phyloP scores from a whole-genome alignment of 1,140 invertebrate species.

The Coelopa frigida region DNA sequence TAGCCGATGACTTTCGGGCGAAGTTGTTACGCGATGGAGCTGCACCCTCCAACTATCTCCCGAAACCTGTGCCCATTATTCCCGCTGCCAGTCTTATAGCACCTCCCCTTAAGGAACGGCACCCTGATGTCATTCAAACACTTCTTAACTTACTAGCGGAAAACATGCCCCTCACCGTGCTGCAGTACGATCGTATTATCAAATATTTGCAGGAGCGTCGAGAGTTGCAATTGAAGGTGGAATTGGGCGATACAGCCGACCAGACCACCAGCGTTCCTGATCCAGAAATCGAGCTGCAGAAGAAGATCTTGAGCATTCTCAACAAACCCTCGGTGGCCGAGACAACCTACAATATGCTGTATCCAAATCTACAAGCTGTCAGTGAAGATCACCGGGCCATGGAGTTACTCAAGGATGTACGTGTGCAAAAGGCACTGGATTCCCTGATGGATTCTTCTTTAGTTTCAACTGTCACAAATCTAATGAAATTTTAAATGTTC shows the following conservation, averaged over 20 bases:
- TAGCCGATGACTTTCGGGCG: slow-evolving; percentile 70
- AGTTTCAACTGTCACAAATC: slow-evolving; percentile 14
- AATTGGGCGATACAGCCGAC: slow-evolving; percentile 54
- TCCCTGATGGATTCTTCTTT: slow-evolving; percentile 61
- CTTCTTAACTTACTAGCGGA: slow-evolving; percentile 73
- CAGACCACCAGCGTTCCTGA: slow-evolving; percentile 47
- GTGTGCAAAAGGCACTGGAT: slow-evolving; percentile 68
- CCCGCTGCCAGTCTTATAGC: slow-evolving; percentile 8
- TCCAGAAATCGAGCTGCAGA: slow-evolving; percentile 55
- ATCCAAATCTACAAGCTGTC: slow-evolving; percentile 23
- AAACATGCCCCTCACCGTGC: slow-evolving; percentile 66
- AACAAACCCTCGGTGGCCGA: slow-evolving; percentile 52
- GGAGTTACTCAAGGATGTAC: slow-evolving; percentile 50
- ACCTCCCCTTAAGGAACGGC: slow-evolving; percentile 44
- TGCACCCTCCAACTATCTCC: background rate
- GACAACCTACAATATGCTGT: slow-evolving; percentile 21
- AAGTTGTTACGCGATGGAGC: slow-evolving; percentile 51
- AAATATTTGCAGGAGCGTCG: slow-evolving; percentile 70
- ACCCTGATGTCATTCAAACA: slow-evolving; percentile 66
- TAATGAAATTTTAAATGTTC: slow-evolving; percentile 15
- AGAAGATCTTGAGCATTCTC: slow-evolving; percentile 75
- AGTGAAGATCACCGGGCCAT: slow-evolving; percentile 24
- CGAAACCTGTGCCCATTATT: slow-evolving; percentile 9
- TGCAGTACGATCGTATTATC: slow-evolving; percentile 75
- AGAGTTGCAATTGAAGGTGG: slow-evolving; percentile 63